phyloP scores from a whole-genome alignment of 2,797 vertebrate species.

The Sylvilagus floridanus region DNA sequence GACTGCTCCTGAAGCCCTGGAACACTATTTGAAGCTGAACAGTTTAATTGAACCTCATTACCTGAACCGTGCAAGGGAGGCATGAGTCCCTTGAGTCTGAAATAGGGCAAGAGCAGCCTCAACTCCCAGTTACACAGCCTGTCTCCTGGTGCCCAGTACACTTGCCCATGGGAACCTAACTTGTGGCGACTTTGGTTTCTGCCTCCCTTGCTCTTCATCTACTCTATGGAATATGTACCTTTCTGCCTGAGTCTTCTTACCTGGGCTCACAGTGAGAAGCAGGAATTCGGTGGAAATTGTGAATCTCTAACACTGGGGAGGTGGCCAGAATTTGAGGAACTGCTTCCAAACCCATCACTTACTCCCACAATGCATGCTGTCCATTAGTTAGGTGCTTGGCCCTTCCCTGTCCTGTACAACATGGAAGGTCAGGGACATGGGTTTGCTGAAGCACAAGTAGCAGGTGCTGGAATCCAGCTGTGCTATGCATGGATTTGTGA shows the following conservation, averaged over 20 bases:
- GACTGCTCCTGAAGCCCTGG: slow-evolving; percentile 62
- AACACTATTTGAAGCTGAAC: slow-evolving; percentile 69
- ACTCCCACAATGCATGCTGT: background rate
- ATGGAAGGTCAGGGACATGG: background rate
- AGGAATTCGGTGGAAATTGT: background rate
- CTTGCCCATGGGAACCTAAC: slow-evolving; percentile 59
- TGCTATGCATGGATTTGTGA: background rate
- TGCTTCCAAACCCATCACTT: background rate
- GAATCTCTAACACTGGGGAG: background rate
- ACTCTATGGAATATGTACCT: background rate
- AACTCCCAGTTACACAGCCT: slow-evolving; percentile 6
- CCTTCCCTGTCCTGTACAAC: slow-evolving; percentile 55
- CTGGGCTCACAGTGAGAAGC: slow-evolving; percentile 5
- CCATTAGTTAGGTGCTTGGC: background rate
- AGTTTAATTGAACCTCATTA: slow-evolving; percentile 78
- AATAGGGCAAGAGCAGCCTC: slow-evolving; percentile 52
- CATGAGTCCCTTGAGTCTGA: slow-evolving; percentile 53
- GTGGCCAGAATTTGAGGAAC: slow-evolving; percentile 51
- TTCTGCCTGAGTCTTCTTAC: background rate
- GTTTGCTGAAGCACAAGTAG: background rate
- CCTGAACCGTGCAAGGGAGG: slow-evolving; percentile 53
- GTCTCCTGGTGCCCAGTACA: slow-evolving; percentile 60
- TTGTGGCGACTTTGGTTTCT: slow-evolving; percentile 65
- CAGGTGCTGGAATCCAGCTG: background rate
- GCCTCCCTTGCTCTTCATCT: background rate